phyloP scores from a whole-genome alignment of 1,140 invertebrate genomes.

The Leptinotarsa texana region DNA sequence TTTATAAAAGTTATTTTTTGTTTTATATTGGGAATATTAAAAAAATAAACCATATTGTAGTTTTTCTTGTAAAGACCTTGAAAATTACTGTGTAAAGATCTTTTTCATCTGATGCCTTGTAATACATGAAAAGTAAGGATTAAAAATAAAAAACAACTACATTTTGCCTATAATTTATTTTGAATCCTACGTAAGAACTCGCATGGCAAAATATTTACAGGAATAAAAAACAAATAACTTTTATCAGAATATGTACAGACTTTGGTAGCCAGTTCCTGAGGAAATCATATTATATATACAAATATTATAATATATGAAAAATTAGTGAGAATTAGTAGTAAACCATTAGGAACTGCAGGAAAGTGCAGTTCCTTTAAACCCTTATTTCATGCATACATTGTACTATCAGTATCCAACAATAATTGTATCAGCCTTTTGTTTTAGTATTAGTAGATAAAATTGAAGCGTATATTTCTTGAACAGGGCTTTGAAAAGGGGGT shows the following conservation, averaged over 20 bases:
- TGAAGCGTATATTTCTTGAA: constrained; percentile 7
- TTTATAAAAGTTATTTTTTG: background rate
- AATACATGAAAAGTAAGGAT: too few relatives aligned
- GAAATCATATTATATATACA: constrained; percentile 29
- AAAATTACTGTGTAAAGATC: too few relatives aligned
- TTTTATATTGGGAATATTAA: constrained; percentile 1
- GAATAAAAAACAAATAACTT: constrained; percentile 42
- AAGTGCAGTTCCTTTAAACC: constrained; percentile 10
- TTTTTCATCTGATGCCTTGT: too few relatives aligned
- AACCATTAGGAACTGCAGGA: constrained; percentile 5
- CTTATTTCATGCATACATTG: constrained; percentile 26
- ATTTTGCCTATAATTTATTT: constrained; percentile 34
- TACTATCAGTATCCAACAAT: constrained; percentile 29
- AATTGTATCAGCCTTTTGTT: constrained; percentile 31
- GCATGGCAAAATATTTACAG: constrained; percentile 43
- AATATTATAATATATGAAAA: constrained; percentile 19
- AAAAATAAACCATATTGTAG: background rate
- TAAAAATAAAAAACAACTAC: too few relatives aligned
- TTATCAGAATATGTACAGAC: constrained; percentile 42
- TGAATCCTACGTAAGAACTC: constrained; percentile 40
- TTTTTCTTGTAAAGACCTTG: background rate
- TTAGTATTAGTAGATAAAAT: constrained; percentile 10
- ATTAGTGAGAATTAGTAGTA: constrained; percentile 20
- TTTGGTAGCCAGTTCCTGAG: constrained; percentile 44
- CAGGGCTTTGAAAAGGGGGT: background rate